Conservation (phyloP, 2,113 vertebrate genomes). For the Ceuthmochares aereus region DNA sequence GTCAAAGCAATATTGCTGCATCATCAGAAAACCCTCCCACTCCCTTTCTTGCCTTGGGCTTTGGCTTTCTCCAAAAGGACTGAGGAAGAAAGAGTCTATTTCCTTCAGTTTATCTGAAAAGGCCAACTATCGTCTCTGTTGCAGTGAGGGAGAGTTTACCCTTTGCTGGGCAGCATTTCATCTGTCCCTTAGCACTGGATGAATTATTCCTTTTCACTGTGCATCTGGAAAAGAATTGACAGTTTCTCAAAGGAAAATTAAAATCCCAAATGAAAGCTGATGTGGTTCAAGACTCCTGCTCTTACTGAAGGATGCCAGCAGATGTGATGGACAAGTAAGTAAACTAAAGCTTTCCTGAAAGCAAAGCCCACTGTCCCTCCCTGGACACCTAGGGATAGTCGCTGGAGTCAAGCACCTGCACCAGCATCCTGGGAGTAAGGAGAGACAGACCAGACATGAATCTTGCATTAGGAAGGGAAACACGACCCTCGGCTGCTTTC, state of each 20-base stretch:
- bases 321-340: background rate
- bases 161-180: background rate
- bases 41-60: background rate
- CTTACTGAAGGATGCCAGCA: background rate
- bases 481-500: conserved; percentile 28
- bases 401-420: background rate
- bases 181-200: background rate
- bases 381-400: background rate
- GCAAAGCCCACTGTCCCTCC: background rate
- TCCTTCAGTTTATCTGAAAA: background rate
- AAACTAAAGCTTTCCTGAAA: background rate
- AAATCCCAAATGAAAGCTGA: background rate
- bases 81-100: background rate
- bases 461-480: conserved; percentile 67
- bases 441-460: conserved; percentile 52
- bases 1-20: background rate
- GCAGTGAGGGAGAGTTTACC: background rate
- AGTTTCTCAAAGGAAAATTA: background rate
- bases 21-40: background rate
- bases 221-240: background rate
- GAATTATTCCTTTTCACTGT: background rate
- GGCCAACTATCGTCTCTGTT: accelerated
- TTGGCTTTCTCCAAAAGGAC: background rate
- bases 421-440: conserved; percentile 39
- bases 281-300: accelerated